phyloP scores from a whole-genome alignment of 2,888 invertebrate species.

The Epistrophella euchroma region DNA sequence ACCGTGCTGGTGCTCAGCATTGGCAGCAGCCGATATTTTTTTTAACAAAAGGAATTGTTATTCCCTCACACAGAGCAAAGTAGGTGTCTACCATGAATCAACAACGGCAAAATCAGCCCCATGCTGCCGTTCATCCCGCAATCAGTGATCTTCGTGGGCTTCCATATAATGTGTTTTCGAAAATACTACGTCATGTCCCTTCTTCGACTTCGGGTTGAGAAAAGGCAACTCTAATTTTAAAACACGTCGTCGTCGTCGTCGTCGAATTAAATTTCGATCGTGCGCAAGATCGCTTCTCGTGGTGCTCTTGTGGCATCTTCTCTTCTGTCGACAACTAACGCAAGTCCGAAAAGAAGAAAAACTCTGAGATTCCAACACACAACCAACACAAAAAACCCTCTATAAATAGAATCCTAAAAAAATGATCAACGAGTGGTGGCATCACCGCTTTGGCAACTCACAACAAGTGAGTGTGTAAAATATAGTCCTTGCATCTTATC shows the following conservation, averaged over 20 bases:
- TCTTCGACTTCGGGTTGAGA: constrained; percentile 46
- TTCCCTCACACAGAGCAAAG: constrained; percentile 69
- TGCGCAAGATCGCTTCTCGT: constrained; percentile 69
- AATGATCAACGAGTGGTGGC: constrained; percentile 64
- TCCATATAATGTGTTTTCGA: constrained; percentile 55
- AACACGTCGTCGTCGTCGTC: constrained; percentile 45
- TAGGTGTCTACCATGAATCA: constrained; percentile 20
- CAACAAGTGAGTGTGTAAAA: constrained; percentile 69
- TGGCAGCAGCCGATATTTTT: constrained; percentile 71
- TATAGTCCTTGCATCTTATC: constrained; percentile 61
- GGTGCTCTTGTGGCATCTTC: constrained; percentile 35
- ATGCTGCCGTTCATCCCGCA: constrained; percentile 66
- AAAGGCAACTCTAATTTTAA: constrained; percentile 73
- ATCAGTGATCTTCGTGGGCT: constrained; percentile 53
- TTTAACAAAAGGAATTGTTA: constrained; percentile 51
- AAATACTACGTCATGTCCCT: constrained; percentile 55
- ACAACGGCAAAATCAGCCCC: constrained; percentile 63
- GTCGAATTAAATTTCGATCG: constrained; percentile 39
- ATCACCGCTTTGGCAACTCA: constrained; percentile 69
- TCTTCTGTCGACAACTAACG: constrained; percentile 62
- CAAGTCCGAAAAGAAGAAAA: constrained; percentile 40
- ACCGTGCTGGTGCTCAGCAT: constrained; percentile 56
- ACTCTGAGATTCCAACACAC: constrained; percentile 68
- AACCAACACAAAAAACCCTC: constrained; percentile 25
- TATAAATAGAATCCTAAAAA: constrained; percentile 71